Percentiles rank a stretch among this genome's conserved stretches.
Evolutionary conservation across 2,888 invertebrate species (phyloP).

Genomic region (Archaeoteleia sp.): DNA sequence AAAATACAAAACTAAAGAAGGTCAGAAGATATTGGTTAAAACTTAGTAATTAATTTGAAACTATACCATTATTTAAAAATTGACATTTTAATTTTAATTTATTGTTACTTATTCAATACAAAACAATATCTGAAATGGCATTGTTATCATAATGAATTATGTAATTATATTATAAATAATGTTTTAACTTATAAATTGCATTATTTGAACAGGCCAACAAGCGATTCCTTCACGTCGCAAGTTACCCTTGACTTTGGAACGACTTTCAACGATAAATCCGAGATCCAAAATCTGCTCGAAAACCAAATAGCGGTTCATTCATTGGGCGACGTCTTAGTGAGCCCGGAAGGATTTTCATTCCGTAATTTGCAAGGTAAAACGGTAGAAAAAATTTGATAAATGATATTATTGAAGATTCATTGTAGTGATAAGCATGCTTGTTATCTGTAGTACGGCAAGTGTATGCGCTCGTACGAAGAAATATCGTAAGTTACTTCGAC

Average conservation of each 20-base stretch:
- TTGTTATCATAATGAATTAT: too few species aligned
- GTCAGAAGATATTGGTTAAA: too few species aligned
- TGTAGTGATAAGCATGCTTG: slow-evolving; percentile 48
- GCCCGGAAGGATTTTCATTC: slow-evolving; percentile 79
- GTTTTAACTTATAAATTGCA: not conserved
- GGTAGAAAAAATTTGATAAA: slow-evolving; percentile 6
- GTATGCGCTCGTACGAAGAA: not conserved
- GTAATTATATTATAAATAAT: not conserved
- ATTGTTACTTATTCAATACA: too few species aligned
- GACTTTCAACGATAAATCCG: slow-evolving; percentile 77
- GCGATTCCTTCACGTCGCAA: slow-evolving; percentile 79
- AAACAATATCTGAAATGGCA: too few species aligned
- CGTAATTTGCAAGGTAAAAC: slow-evolving; percentile 77
- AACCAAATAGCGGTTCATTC: slow-evolving; percentile 78
- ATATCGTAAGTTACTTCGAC: slow-evolving; percentile 28
- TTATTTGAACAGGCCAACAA: slow-evolving; percentile 57
- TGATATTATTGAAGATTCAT: slow-evolving; percentile 32
- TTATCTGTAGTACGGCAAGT: slow-evolving; percentile 34
- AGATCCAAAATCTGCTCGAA: slow-evolving; percentile 76
- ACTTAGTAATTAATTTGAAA: too few species aligned
- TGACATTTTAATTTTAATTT: too few species aligned
- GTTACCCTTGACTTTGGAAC: slow-evolving; percentile 83
- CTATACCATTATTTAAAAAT: too few species aligned
- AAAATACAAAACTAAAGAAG: too few species aligned
- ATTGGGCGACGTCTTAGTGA: slow-evolving; percentile 77